phyloP scores from a whole-genome alignment of 2,888 invertebrate species.

The Rugalucina vietnamica region DNA sequence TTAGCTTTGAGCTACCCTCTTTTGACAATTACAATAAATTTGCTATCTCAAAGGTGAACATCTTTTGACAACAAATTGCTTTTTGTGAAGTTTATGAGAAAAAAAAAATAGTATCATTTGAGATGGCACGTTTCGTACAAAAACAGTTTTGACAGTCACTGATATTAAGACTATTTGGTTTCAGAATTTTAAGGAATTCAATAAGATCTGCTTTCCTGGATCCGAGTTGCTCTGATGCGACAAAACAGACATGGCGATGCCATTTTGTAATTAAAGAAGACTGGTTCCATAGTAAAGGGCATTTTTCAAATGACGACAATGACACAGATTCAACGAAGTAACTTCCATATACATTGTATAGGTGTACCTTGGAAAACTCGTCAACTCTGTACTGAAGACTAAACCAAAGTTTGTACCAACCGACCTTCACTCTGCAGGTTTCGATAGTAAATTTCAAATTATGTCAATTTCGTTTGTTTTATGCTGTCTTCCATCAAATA shows the following conservation, averaged over 20 bases:
- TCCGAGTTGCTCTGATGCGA: too few relatives aligned
- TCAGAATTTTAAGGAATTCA: too few relatives aligned
- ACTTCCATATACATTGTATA: too few relatives aligned
- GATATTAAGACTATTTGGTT: too few relatives aligned
- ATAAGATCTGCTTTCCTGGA: too few relatives aligned
- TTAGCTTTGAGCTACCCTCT: not conserved
- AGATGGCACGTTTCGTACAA: not conserved
- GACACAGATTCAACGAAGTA: too few relatives aligned
- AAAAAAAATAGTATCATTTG: not conserved
- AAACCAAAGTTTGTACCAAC: not conserved
- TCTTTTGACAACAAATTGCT: not conserved
- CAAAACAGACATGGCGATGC: too few relatives aligned
- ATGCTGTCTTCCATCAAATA: not conserved
- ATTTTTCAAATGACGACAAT: too few relatives aligned
- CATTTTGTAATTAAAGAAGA: too few relatives aligned
- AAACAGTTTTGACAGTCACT: not conserved
- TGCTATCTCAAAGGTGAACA: not conserved
- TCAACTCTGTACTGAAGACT: too few relatives aligned
- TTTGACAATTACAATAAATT: not conserved
- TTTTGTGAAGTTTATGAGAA: not conserved
- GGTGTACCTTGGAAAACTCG: too few relatives aligned
- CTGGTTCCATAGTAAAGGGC: too few relatives aligned
- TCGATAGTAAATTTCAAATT: not conserved
- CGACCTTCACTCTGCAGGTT: not conserved
- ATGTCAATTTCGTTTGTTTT: conserved; percentile 8